A percentile compares a stretch with the other conserved stretches of the same genome.
Conservation (phyloP, 2,797 vertebrate species). For the Momotus momota region DNA sequence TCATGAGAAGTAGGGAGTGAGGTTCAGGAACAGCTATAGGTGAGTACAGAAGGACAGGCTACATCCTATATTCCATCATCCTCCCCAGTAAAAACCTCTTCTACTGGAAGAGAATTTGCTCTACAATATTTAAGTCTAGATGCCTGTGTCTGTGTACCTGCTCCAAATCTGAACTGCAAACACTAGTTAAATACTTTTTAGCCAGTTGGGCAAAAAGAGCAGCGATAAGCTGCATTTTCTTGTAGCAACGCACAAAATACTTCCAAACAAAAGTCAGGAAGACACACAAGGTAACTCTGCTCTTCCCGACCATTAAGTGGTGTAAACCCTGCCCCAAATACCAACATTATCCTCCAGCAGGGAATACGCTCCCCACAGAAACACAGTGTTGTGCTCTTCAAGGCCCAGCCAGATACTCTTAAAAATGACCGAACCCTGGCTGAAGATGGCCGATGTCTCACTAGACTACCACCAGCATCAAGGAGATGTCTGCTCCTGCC, state of each 20-base stretch:
- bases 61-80: not conserved
- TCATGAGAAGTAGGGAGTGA: rapidly evolving
- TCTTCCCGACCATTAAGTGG: not conserved
- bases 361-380: not conserved
- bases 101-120: not conserved
- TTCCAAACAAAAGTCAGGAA: not conserved
- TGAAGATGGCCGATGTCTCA: not conserved
- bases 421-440: not conserved
- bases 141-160: not conserved
- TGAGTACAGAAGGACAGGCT: not conserved
- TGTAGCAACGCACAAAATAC: not conserved
- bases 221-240: not conserved
- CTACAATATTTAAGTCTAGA: not conserved
- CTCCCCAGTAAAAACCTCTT: not conserved
- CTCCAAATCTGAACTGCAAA: not conserved
- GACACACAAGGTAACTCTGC: not conserved
- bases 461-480: not conserved
- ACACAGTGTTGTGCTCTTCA: not conserved
- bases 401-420: not conserved
- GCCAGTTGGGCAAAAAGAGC: not conserved
- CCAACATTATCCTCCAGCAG: not conserved
- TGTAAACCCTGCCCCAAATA: not conserved
- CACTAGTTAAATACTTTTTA: not conserved
- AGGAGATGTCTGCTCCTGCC: not conserved
- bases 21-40: not conserved